These are phyloP conservation scores for Malacoctenus gilli DNA, from an alignment of 2,797 vertebrate species.

Conservation along the genomic window DNA sequence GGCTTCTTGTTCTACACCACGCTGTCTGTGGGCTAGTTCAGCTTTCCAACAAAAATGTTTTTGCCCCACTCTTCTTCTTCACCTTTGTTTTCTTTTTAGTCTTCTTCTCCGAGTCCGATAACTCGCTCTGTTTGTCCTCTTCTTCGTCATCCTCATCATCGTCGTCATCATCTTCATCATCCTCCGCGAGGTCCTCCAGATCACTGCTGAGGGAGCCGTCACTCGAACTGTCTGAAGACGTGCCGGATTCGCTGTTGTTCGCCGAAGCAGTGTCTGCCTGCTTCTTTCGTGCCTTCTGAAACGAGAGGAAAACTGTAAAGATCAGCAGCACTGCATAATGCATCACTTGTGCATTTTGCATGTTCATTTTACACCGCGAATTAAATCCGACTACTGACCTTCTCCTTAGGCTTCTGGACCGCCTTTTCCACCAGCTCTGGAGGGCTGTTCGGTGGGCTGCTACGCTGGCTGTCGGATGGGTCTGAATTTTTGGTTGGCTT, in stretches of 20 bases:
- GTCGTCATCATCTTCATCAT: constrained; percentile 92
- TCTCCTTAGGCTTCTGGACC: constrained; percentile 91
- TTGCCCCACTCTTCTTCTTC: constrained; percentile 17
- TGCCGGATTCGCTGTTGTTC: constrained; percentile 94
- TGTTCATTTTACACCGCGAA: constrained; percentile 1
- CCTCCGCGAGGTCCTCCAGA: constrained; percentile 93
- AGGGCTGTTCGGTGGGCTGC: constrained; percentile 81
- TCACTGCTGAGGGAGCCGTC: constrained; percentile 97
- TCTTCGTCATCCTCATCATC: constrained; percentile 91
- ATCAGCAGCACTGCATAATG: constrained; percentile 21
- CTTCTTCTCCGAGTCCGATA: constrained; percentile 88
- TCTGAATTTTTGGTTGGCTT: constrained; percentile 83
- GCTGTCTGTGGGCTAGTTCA: too few relatives aligned
- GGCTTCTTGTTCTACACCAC: too few relatives aligned
- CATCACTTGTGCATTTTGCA: neutral
- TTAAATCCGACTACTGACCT: constrained; percentile 79
- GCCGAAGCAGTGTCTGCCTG: constrained; percentile 86
- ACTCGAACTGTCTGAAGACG: constrained; percentile 93
- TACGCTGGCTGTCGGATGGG: constrained; percentile 81
- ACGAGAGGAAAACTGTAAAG: constrained; percentile 14
- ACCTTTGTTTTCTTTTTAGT: constrained; percentile 92
- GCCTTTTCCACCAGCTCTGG: constrained; percentile 83
- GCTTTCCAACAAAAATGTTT: neutral
- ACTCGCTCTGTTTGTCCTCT: constrained; percentile 89
- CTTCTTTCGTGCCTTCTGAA: constrained; percentile 91